Conservation (phyloP, 2,113 vertebrate species). For the Colius striatus region DNA sequence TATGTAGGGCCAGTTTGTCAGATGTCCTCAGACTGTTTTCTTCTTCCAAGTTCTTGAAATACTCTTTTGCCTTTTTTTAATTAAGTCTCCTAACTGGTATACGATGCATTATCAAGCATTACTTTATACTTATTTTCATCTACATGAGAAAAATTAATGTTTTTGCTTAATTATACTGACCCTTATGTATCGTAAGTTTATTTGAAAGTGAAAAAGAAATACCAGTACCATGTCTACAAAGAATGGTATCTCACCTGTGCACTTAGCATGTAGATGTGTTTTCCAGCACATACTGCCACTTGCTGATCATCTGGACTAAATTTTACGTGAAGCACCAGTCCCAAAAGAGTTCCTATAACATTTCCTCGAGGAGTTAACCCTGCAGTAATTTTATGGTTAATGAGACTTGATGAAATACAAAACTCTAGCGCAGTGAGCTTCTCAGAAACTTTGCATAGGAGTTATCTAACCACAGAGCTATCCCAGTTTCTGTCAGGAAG, state of each 20-base stretch:
- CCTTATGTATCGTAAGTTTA: background rate
- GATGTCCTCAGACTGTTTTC: background rate
- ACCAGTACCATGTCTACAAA: background rate
- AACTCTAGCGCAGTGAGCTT: background rate
- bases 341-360: constrained; percentile 78
- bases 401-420: background rate
- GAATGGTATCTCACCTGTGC: constrained; percentile 74
- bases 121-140: background rate
- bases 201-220: background rate
- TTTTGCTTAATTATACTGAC: background rate
- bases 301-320: constrained; percentile 79
- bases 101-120: background rate
- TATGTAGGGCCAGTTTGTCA: background rate
- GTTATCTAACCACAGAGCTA: background rate
- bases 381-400: constrained; percentile 46
- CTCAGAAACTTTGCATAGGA: background rate
- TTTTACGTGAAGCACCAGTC: constrained; percentile 78
- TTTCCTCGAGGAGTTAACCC: constrained; percentile 78
- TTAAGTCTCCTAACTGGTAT: background rate
- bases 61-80: background rate
- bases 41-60: background rate
- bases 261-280: constrained; percentile 75
- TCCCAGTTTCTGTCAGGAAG: background rate
- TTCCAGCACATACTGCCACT: constrained; percentile 80
- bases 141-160: background rate